Percentiles rank a stretch among this genome's conserved stretches.
These are phyloP conservation scores for Xestia xanthographa DNA, from an alignment of 2,888 invertebrate species.

Conservation along the genomic window DNA sequence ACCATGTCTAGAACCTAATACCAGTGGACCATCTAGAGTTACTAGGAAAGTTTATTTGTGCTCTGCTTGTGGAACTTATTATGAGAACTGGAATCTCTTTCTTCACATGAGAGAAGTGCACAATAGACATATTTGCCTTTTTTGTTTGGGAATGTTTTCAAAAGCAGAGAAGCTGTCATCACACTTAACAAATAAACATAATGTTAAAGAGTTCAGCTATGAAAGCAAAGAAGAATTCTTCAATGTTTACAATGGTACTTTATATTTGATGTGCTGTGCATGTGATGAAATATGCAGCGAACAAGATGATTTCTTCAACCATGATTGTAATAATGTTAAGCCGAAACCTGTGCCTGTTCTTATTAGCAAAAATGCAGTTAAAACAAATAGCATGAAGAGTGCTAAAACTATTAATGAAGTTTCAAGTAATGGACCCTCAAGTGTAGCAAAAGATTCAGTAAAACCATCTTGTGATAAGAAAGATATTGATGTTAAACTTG, in stretches of 20 bases:
- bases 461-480: conserved; percentile 78
- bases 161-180: conserved; percentile 94
- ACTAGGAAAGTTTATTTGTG: conserved; percentile 95
- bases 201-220: conserved; percentile 93
- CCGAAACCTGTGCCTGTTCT: conserved; percentile 88
- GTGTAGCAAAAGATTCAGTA: conserved; percentile 72
- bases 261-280: conserved; percentile 95
- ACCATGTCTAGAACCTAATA: conserved; percentile 79
- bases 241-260: conserved; percentile 92
- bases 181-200: conserved; percentile 95
- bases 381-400: conserved; percentile 80
- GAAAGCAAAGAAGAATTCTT: conserved; percentile 93
- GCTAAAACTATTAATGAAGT: conserved; percentile 77
- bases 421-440: conserved; percentile 79
- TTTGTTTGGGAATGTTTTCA: conserved; percentile 95
- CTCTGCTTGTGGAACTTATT: conserved; percentile 95
- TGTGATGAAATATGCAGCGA: conserved; percentile 95
- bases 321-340: conserved; percentile 91
- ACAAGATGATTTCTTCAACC: conserved; percentile 94
- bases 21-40: conserved; percentile 90
- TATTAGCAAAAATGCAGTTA: conserved; percentile 85
- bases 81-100: conserved; percentile 96
- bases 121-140: conserved; percentile 95
- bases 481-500: conserved; percentile 78
- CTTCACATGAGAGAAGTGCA: conserved; percentile 96